Percentiles rank a stretch among this genome's conserved stretches.
Conservation (phyloP, 2,113 vertebrate genomes). For the Bubalus kerabau region DNA sequence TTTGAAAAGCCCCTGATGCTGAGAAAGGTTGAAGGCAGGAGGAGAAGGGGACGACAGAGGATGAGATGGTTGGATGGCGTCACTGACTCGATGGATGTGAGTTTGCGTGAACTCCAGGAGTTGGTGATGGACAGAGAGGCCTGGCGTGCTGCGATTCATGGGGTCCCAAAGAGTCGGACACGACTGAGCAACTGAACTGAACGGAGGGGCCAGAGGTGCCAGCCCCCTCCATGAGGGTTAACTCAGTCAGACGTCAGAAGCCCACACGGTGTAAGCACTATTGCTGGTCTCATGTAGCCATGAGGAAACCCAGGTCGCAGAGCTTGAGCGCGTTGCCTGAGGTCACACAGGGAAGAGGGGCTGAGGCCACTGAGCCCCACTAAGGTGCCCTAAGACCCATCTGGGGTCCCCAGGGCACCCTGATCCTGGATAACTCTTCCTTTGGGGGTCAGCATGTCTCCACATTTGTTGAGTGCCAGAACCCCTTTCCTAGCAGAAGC, state of each 20-base stretch:
- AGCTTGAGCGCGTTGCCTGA: not conserved
- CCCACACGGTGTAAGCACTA: rapidly evolving
- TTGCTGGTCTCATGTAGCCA: rapidly evolving
- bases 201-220: not conserved
- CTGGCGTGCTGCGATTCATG: no score
- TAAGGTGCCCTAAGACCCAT: not conserved
- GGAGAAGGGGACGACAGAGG: no score
- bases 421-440: not conserved
- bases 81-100: no score
- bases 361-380: not conserved
- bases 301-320: not conserved
- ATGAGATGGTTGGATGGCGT: no score
- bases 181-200: no score
- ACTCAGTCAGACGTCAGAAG: not conserved
- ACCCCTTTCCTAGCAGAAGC: no score
- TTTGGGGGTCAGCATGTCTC: no score
- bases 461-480: not conserved
- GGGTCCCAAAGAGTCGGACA: no score
- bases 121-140: no score
- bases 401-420: not conserved
- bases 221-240: not conserved
- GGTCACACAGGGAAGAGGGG: not conserved
- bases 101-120: no score
- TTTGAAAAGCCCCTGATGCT: no score
- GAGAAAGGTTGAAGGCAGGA: rapidly evolving